Conservation (phyloP, 2,888 invertebrate genomes). For the Xiphydria camelus region DNA sequence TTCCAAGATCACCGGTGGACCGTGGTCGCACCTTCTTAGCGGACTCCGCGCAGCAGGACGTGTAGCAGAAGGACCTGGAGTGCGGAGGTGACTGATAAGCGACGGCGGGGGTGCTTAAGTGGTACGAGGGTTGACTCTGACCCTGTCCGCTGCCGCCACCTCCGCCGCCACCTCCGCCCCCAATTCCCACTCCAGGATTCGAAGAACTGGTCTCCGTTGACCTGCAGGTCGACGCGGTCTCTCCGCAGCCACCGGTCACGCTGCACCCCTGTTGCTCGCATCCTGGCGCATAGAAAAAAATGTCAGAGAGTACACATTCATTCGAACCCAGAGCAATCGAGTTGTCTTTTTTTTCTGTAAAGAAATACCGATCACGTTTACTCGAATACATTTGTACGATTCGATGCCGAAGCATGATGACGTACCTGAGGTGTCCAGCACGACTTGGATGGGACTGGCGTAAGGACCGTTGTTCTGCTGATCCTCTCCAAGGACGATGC, state of each 20-base stretch:
- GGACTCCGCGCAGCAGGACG: constrained; percentile 79
- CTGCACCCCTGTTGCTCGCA: constrained; percentile 47
- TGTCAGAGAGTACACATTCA: not conserved
- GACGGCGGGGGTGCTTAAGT: constrained; percentile 33
- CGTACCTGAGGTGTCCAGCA: constrained; percentile 39
- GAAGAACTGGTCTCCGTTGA: constrained; percentile 36
- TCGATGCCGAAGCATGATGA: not conserved
- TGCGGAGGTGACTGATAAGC: constrained; percentile 38
- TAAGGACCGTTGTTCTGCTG: constrained; percentile 38
- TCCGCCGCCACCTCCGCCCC: constrained; percentile 21
- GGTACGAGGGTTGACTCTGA: constrained; percentile 34
- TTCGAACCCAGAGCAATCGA: too few relatives aligned
- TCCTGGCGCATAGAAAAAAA: constrained; percentile 27
- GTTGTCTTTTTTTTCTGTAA: not conserved
- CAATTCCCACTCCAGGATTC: constrained; percentile 27
- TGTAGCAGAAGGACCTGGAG: constrained; percentile 63
- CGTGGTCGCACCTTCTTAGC: constrained; percentile 71
- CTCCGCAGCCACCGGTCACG: constrained; percentile 38
- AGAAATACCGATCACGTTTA: not conserved
- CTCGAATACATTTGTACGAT: constrained; percentile 1
- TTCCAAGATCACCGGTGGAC: not conserved
- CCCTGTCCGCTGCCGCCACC: constrained; percentile 32
- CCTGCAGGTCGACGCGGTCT: constrained; percentile 43
- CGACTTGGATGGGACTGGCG: constrained; percentile 38
- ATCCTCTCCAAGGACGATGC: constrained; percentile 45